Evolutionary conservation across 2,888 invertebrate genomes (phyloP).

Genomic region (Eilema caniola): DNA sequence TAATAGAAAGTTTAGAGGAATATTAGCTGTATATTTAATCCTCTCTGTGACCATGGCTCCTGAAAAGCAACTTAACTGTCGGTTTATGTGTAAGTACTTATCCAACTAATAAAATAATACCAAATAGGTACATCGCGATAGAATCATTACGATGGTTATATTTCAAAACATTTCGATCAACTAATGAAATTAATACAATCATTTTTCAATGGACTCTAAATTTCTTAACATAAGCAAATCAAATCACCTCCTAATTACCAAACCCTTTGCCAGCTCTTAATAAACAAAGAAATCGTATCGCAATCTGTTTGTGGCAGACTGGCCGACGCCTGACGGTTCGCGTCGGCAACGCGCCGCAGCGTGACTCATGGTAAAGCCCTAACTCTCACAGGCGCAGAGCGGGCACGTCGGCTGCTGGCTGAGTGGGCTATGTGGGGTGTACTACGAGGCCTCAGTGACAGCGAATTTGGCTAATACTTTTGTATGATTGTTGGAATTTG

Average conservation of each 20-base stretch:
- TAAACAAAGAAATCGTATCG: background rate
- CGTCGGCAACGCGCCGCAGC: constrained; percentile 62
- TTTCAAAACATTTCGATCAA: too few species aligned
- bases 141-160: too few species aligned
- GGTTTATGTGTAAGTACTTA: too few species aligned
- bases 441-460: constrained; percentile 10
- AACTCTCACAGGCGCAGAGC: constrained; percentile 64
- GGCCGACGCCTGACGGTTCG: constrained; percentile 56
- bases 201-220: background rate
- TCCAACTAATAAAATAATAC: too few species aligned
- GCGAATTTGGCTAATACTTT: constrained; percentile 17
- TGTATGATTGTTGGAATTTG: background rate
- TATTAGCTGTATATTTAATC: too few species aligned
- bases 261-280: background rate
- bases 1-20: too few species aligned
- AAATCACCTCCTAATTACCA: background rate
- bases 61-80: too few species aligned
- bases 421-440: constrained; percentile 37
- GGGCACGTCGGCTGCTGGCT: constrained; percentile 33
- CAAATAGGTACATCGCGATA: too few species aligned
- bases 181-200: too few species aligned
- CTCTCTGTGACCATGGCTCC: too few species aligned
- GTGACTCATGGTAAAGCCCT: constrained; percentile 81
- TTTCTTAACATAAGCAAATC: too few species aligned
- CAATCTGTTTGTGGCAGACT: background rate